A percentile compares a stretch with the other conserved stretches of the same genome.
Evolutionary conservation across 1,140 invertebrate genomes (phyloP).

Genomic region (Pteromalus puparum): DNA sequence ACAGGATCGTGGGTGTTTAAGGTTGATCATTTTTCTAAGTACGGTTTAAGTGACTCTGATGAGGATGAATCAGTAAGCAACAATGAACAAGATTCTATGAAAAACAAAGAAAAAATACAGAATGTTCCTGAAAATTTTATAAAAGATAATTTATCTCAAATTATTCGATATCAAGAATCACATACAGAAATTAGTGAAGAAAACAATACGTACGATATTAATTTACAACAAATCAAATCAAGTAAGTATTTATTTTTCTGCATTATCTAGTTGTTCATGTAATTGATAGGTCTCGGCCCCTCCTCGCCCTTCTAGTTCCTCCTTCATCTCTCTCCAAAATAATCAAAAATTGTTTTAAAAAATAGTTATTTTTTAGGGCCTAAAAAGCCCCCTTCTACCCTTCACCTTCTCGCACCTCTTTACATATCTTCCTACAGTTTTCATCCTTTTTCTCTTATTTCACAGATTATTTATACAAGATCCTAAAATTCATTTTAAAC

Average conservation of each 20-base stretch:
- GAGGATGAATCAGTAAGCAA: slow-evolving; percentile 83
- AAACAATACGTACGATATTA: neutral
- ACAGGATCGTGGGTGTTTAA: slow-evolving; percentile 97
- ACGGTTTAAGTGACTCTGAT: slow-evolving; percentile 93
- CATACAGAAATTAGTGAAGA: neutral
- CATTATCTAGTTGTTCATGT: too few species aligned
- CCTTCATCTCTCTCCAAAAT: too few species aligned
- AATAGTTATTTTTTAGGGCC: too few species aligned
- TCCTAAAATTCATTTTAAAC: too few species aligned
- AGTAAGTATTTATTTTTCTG: neutral
- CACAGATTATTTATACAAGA: too few species aligned
- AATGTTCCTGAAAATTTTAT: neutral
- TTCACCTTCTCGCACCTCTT: too few species aligned
- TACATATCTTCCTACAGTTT: too few species aligned
- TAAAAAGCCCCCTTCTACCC: too few species aligned
- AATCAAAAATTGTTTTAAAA: too few species aligned
- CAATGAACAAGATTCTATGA: neutral
- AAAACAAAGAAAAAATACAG: slow-evolving; percentile 8
- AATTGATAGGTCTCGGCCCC: too few species aligned
- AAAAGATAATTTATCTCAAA: slow-evolving; percentile 1
- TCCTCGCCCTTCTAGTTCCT: too few species aligned
- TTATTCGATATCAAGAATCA: slow-evolving; percentile 1
- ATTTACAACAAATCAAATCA: neutral
- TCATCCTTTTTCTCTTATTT: too few species aligned
- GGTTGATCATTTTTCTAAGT: slow-evolving; percentile 97